A percentile compares a stretch with the other conserved stretches of the same genome.
These are phyloP conservation scores for Pollimyrus isidori DNA, from an alignment of 2,113 vertebrate species.

Conservation along the genomic window DNA sequence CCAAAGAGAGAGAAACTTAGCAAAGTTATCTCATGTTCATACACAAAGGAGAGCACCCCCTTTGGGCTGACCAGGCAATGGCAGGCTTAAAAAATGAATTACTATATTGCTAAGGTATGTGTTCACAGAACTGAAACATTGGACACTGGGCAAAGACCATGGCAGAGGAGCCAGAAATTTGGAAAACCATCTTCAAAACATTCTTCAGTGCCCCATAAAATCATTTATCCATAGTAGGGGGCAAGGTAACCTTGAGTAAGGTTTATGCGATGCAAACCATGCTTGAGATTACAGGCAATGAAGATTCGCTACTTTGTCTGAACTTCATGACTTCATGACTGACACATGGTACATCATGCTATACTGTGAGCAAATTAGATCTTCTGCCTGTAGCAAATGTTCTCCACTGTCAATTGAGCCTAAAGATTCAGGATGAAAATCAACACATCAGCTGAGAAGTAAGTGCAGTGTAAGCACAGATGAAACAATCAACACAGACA, in stretches of 20 bases:
- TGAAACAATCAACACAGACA: not conserved
- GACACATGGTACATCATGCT: not conserved
- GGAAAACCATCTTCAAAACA: not conserved
- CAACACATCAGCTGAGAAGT: not conserved
- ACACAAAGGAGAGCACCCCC: not conserved
- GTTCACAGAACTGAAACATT: not conserved
- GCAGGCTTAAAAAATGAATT: not conserved
- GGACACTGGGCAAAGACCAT: not conserved
- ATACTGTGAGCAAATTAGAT: not conserved
- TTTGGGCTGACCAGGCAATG: not conserved
- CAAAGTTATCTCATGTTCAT: not conserved
- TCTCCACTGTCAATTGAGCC: not conserved
- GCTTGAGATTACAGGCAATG: not conserved
- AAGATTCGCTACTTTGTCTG: not conserved
- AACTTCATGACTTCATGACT: not conserved
- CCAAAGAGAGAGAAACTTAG: not conserved
- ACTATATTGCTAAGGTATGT: not conserved
- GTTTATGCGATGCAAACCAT: not conserved
- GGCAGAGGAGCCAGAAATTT: not conserved
- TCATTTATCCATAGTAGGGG: not conserved
- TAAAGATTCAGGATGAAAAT: not conserved
- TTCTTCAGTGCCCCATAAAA: not conserved
- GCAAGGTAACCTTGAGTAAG: not conserved
- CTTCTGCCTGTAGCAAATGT: not conserved
- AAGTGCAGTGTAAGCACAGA: not conserved